These are phyloP conservation scores for Todiramphus chloris DNA, from an alignment of 2,113 vertebrate species.

Conservation along the genomic window DNA sequence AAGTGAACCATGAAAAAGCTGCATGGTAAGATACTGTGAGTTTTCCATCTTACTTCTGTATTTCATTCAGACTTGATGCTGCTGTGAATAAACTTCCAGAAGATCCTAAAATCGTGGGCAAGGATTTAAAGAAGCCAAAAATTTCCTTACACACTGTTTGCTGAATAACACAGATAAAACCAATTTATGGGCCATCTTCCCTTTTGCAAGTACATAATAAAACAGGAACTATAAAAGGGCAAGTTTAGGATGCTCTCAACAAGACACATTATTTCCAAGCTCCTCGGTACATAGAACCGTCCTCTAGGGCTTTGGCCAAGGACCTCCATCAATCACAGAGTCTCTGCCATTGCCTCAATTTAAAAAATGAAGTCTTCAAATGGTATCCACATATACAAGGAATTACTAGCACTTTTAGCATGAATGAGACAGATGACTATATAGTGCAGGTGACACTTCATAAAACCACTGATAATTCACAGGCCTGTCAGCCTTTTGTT, in stretches of 20 bases:
- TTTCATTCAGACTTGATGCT: slow-evolving; percentile 3
- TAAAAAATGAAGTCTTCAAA: not conserved
- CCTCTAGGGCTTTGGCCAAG: not conserved
- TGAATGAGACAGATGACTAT: not conserved
- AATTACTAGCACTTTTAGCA: not conserved
- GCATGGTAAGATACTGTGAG: slow-evolving; percentile 64
- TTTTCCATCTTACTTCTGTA: slow-evolving; percentile 28
- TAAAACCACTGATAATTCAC: not conserved
- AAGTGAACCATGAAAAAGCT: slow-evolving; percentile 72
- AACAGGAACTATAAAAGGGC: not conserved
- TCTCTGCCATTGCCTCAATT: not conserved
- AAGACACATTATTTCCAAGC: not conserved
- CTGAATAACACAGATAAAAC: not conserved
- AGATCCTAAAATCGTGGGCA: not conserved
- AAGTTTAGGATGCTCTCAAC: not conserved
- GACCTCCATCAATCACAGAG: not conserved
- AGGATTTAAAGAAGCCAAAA: not conserved
- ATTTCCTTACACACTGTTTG: not conserved
- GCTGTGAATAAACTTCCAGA: slow-evolving; percentile 30
- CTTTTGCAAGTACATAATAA: not conserved
- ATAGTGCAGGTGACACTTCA: not conserved
- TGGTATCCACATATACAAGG: not conserved
- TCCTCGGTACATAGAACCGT: not conserved
- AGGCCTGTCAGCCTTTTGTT: not conserved
- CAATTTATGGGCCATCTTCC: not conserved